phyloP scores from a whole-genome alignment of 2,113 vertebrate genomes.

The Gracilinanus agilis region DNA sequence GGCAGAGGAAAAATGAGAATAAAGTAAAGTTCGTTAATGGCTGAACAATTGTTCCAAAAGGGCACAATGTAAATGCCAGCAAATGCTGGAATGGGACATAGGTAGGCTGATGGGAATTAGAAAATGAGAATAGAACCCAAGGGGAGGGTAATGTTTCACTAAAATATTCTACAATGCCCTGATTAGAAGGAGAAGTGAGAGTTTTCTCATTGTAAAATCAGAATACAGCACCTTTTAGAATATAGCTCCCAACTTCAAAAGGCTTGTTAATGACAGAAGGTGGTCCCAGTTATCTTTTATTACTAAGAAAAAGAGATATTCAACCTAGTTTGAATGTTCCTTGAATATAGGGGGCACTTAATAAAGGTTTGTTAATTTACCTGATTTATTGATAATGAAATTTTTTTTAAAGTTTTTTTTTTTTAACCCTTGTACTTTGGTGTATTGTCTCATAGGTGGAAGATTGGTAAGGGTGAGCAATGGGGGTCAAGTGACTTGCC shows the following conservation, averaged over 20 bases:
- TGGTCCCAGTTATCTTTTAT: neutral
- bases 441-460: too few species aligned
- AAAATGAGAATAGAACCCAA: neutral
- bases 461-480: too few species aligned
- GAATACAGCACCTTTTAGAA: neutral
- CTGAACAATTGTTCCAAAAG: neutral
- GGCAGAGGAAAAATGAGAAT: neutral
- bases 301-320: neutral
- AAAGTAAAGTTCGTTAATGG: neutral
- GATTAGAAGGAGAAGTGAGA: neutral
- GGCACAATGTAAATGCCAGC: neutral
- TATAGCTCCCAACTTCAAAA: neutral
- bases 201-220: neutral
- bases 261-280: neutral
- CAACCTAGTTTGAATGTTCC: neutral
- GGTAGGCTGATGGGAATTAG: neutral
- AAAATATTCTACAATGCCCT: neutral
- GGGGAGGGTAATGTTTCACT: neutral
- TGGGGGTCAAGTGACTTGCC: too few species aligned
- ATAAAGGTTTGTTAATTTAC: neutral
- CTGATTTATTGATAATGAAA: neutral
- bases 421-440: too few species aligned
- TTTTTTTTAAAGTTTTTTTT: too few species aligned
- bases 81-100: neutral
- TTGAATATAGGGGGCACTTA: neutral